phyloP scores from a whole-genome alignment of 2,113 vertebrate genomes.

The Otis tarda region DNA sequence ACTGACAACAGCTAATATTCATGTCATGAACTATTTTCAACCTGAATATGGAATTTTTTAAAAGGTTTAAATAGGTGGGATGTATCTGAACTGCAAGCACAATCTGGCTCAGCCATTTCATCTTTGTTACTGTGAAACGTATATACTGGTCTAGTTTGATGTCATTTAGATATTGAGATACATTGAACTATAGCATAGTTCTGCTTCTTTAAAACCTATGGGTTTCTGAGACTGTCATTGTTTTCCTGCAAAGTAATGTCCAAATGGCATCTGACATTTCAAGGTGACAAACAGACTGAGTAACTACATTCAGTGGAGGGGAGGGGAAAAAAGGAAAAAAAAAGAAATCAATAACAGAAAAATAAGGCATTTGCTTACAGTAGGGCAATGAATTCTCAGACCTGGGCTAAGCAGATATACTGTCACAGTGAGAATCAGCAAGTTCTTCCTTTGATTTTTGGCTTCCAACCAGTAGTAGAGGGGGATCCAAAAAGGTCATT shows the following conservation, averaged over 20 bases:
- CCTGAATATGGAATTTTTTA: slow-evolving; percentile 1
- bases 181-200: not conserved
- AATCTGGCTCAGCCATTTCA: slow-evolving; percentile 28
- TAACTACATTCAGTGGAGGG: not conserved
- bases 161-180: not conserved
- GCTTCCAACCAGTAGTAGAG: not conserved
- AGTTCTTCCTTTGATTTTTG: not conserved
- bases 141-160: not conserved
- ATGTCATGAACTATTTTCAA: slow-evolving; percentile 21
- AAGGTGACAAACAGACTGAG: not conserved
- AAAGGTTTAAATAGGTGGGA: slow-evolving; percentile 3
- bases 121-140: not conserved
- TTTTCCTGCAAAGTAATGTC: not conserved
- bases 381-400: not conserved
- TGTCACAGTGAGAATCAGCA: not conserved
- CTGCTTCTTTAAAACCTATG: not conserved
- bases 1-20: not conserved
- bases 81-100: not conserved
- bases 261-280: not conserved
- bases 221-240: not conserved
- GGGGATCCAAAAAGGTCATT: not conserved
- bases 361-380: not conserved
- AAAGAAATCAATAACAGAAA: not conserved
- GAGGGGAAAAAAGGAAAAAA: not conserved
- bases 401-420: not conserved